A percentile compares a stretch with the other conserved stretches of the same genome.
These are phyloP conservation scores for Quadriops clusia DNA, from an alignment of 2,888 invertebrate genomes.

Conservation along the genomic window DNA sequence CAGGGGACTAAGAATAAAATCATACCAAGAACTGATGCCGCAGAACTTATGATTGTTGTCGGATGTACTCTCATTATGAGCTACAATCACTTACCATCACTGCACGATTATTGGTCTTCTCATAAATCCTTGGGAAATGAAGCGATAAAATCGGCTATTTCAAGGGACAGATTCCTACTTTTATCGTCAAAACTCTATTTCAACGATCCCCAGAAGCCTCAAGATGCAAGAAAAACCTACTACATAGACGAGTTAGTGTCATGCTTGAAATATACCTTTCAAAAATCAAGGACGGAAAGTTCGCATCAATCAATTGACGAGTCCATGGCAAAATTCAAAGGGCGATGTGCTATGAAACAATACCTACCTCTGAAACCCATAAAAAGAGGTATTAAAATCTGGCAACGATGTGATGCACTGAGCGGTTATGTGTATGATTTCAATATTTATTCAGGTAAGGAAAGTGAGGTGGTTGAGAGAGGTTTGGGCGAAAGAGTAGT, in stretches of 20 bases:
- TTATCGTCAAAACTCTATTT: slow-evolving; percentile 11
- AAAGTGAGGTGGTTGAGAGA: slow-evolving; percentile 10
- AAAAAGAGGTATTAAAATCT: slow-evolving; percentile 10
- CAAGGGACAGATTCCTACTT: slow-evolving; percentile 3
- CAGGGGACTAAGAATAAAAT: slow-evolving; percentile 7
- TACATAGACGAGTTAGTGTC: slow-evolving; percentile 15
- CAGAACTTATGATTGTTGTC: slow-evolving; percentile 9
- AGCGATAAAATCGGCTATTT: slow-evolving; percentile 5
- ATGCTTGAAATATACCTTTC: slow-evolving; percentile 17
- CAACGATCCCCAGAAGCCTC: slow-evolving; percentile 12
- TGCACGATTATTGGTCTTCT: slow-evolving; percentile 10
- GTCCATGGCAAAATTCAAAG: slow-evolving; percentile 11
- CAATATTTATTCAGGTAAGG: slow-evolving; percentile 13
- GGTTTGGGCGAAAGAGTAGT: slow-evolving; percentile 18
- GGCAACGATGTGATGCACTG: slow-evolving; percentile 12
- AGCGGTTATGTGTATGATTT: slow-evolving; percentile 14
- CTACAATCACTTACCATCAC: slow-evolving; percentile 9
- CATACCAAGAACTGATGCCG: slow-evolving; percentile 1
- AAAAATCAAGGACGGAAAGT: slow-evolving; percentile 11
- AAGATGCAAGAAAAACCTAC: slow-evolving; percentile 13
- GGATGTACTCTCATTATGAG: slow-evolving; percentile 9
- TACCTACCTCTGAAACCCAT: slow-evolving; percentile 10
- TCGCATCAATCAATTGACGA: slow-evolving; percentile 8
- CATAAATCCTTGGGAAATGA: slow-evolving; percentile 9
- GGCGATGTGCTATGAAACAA: slow-evolving; percentile 6